phyloP scores from a whole-genome alignment of 2,888 invertebrate genomes.

The Phalangium opilio region DNA sequence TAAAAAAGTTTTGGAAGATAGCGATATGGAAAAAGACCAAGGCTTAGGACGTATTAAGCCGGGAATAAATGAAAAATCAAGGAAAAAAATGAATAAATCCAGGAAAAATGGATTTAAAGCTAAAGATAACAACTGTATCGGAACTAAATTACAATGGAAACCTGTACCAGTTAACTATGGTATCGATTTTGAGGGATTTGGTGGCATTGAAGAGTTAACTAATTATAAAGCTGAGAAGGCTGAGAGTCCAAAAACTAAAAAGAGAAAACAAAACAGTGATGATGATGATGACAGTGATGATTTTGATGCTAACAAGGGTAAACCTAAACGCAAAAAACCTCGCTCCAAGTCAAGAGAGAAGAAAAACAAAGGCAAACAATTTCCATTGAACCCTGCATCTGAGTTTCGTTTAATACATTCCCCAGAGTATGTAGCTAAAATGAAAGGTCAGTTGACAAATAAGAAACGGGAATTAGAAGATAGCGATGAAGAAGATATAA shows the following conservation, averaged over 20 bases:
- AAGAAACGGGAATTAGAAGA: background rate
- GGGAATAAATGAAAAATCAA: too few species aligned
- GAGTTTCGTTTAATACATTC: slow-evolving; percentile 2
- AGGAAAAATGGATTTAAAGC: too few species aligned
- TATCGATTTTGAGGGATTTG: slow-evolving; percentile 45
- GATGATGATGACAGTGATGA: slow-evolving; percentile 23
- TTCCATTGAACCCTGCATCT: background rate
- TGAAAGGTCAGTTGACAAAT: slow-evolving; percentile 23
- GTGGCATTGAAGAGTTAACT: slow-evolving; percentile 57
- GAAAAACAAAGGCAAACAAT: background rate
- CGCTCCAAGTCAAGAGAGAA: too few species aligned
- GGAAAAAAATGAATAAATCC: too few species aligned
- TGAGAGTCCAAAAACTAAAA: slow-evolving; percentile 1
- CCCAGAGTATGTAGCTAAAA: slow-evolving; percentile 21
- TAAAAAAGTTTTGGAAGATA: too few species aligned
- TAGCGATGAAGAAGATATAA: too few species aligned
- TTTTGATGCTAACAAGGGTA: slow-evolving; percentile 23
- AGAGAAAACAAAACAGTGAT: slow-evolving; percentile 1
- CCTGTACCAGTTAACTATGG: slow-evolving; percentile 5
- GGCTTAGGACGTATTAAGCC: too few species aligned
- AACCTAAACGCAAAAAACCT: too few species aligned
- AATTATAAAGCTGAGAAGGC: slow-evolving; percentile 5
- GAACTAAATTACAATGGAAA: slow-evolving; percentile 5
- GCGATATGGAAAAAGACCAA: too few species aligned
- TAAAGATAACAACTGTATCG: too few species aligned